phyloP scores from a whole-genome alignment of 1,140 invertebrate species.

The Leptinotarsa undecemlineata region DNA sequence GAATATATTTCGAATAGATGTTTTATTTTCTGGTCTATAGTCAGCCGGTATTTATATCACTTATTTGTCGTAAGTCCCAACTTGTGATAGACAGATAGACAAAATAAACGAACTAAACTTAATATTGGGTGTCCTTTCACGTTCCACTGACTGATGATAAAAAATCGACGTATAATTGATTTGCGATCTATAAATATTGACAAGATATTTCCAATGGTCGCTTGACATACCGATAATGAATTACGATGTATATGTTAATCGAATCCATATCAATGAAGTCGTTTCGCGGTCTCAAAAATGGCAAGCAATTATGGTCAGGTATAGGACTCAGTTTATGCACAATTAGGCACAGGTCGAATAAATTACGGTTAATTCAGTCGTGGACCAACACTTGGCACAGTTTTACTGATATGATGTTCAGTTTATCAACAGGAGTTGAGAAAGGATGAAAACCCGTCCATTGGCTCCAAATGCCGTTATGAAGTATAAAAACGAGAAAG shows the following conservation, averaged over 20 bases:
- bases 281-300: neutral
- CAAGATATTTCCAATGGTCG: neutral
- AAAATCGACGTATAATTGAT: neutral
- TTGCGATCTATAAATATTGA: constrained; percentile 10
- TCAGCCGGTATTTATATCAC: no score
- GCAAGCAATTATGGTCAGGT: neutral
- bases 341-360: constrained; percentile 3
- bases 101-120: neutral
- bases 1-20: no score
- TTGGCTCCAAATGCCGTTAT: no score
- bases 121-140: neutral
- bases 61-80: no score
- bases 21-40: no score
- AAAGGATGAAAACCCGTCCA: no score
- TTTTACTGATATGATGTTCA: no score
- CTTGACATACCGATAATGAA: constrained; percentile 13
- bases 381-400: neutral
- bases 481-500: no score
- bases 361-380: neutral
- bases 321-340: neutral
- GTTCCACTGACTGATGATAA: no score
- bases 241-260: constrained; percentile 1
- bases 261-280: constrained; percentile 1
- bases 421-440: no score
- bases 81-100: no score